Percentiles rank a stretch among this genome's conserved stretches.
phyloP scores from a whole-genome alignment of 1,140 invertebrate species.

The Drosophila arawakana region DNA sequence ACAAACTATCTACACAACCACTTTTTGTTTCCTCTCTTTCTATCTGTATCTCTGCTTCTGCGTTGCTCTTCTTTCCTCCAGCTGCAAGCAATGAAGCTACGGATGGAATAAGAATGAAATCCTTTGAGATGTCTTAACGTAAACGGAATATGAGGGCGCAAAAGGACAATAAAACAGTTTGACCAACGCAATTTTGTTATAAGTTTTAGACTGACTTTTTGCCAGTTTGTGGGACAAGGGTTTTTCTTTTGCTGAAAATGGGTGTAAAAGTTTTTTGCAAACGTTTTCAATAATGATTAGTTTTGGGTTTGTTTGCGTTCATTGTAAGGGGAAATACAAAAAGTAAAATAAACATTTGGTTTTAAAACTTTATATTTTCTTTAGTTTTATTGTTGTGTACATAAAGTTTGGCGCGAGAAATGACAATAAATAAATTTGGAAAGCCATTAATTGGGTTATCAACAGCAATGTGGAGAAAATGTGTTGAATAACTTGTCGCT shows the following conservation, averaged over 20 bases:
- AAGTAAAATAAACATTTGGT: conserved; percentile 30
- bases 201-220: conserved; percentile 54
- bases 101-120: conserved; percentile 10
- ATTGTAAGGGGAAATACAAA: conserved; percentile 14
- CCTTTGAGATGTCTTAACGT: conserved; percentile 39
- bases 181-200: conserved; percentile 68
- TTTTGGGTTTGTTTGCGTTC: conserved; percentile 32
- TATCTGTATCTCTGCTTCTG: too few relatives aligned
- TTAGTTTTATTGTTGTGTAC: not conserved
- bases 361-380: conserved; percentile 53
- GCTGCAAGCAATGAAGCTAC: not conserved
- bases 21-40: too few relatives aligned
- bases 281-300: conserved; percentile 79
- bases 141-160: conserved; percentile 20
- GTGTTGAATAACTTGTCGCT: conserved; percentile 38
- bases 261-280: conserved; percentile 48
- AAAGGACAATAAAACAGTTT: conserved; percentile 71
- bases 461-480: conserved; percentile 21
- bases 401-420: conserved; percentile 34
- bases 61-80: too few relatives aligned
- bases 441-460: conserved; percentile 48
- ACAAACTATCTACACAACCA: too few relatives aligned
- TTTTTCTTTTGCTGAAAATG: not conserved
- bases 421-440: conserved; percentile 62
- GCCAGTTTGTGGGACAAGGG: conserved; percentile 11